A percentile compares a stretch with the other conserved stretches of the same genome.
Evolutionary conservation across 1,140 invertebrate genomes (phyloP).

Genomic region (Cephus cinctus): DNA sequence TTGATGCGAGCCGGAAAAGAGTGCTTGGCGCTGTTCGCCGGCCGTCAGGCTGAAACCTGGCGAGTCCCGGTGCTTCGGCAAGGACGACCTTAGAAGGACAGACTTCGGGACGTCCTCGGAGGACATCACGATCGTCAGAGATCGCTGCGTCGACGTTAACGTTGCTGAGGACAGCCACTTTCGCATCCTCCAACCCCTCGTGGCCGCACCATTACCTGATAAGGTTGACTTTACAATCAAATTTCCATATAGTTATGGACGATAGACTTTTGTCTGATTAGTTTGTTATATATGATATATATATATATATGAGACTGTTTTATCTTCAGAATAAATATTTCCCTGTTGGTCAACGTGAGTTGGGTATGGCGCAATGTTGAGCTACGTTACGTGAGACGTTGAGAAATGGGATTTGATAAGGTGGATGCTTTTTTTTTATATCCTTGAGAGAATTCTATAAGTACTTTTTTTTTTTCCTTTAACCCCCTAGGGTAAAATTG

Average conservation of each 20-base stretch:
- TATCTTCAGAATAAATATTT: not conserved
- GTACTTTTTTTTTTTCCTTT: no score
- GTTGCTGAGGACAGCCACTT: slow-evolving; percentile 25
- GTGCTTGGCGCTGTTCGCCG: slow-evolving; percentile 30
- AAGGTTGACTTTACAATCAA: slow-evolving; percentile 29
- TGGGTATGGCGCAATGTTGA: no score
- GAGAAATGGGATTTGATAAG: no score
- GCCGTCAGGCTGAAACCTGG: slow-evolving; percentile 29
- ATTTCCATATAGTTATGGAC: not conserved
- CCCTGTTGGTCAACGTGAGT: no score
- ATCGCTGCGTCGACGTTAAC: not conserved
- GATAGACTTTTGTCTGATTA: not conserved
- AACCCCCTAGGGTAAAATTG: no score
- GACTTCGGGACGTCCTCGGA: slow-evolving; percentile 18
- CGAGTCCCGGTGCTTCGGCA: slow-evolving; percentile 28
- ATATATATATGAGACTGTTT: not conserved
- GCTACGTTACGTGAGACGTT: no score
- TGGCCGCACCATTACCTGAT: slow-evolving; percentile 50
- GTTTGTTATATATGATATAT: not conserved
- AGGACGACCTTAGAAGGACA: slow-evolving; percentile 22
- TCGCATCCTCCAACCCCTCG: slow-evolving; percentile 48
- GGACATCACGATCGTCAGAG: not conserved
- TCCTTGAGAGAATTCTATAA: no score
- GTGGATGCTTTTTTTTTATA: no score
- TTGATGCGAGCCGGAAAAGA: slow-evolving; percentile 31